Evolutionary conservation across 2,888 invertebrate species (phyloP).

Genomic region (Monochamus alternatus): DNA sequence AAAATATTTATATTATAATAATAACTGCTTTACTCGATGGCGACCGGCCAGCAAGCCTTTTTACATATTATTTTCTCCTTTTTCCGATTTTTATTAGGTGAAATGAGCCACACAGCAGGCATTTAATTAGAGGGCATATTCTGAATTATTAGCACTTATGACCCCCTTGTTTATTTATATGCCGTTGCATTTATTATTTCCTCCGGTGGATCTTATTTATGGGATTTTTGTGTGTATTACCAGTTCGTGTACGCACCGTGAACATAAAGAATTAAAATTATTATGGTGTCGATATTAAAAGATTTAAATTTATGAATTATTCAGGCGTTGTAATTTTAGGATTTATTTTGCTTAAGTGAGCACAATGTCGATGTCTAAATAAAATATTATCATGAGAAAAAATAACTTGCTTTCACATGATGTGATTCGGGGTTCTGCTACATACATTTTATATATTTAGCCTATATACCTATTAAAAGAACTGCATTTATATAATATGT

Average conservation of each 20-base stretch:
- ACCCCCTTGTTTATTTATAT: constrained; percentile 35
- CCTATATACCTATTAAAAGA: too few species aligned
- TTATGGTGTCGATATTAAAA: constrained; percentile 29
- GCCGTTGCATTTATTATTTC: constrained; percentile 43
- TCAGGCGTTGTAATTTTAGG: neutral
- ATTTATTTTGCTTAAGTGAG: constrained; percentile 6
- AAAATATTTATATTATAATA: too few species aligned
- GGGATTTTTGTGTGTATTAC: constrained; percentile 29
- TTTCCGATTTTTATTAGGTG: constrained; percentile 49
- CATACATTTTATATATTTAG: too few species aligned
- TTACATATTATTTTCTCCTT: constrained; percentile 24
- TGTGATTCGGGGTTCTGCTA: too few species aligned
- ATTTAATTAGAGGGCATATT: constrained; percentile 54
- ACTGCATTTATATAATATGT: too few species aligned
- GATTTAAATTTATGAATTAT: constrained; percentile 27
- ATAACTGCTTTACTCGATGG: neutral
- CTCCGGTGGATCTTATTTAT: constrained; percentile 40
- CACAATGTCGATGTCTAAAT: neutral
- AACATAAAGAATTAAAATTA: constrained; percentile 22
- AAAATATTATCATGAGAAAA: constrained; percentile 1
- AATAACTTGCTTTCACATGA: neutral
- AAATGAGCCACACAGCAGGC: constrained; percentile 50
- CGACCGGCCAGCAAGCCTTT: constrained; percentile 23
- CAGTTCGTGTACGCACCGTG: constrained; percentile 16
- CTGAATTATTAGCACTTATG: constrained; percentile 54